phyloP scores from a whole-genome alignment of 2,113 vertebrate genomes.

The human (Homo sapiens) region DNA sequence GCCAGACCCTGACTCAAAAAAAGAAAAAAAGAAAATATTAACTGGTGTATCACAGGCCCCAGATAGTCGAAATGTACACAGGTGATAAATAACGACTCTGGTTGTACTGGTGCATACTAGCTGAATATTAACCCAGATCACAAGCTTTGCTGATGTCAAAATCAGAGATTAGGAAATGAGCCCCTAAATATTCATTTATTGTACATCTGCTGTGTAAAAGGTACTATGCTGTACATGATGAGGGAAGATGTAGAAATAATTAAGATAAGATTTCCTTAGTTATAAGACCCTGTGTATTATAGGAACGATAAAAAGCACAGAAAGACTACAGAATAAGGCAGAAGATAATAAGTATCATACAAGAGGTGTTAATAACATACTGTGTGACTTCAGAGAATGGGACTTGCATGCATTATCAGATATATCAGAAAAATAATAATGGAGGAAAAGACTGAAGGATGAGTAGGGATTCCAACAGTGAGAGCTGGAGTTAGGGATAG shows the following conservation, averaged over 20 bases:
- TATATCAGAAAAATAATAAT: not conserved
- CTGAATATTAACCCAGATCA: slow-evolving; percentile 12
- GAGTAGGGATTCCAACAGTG: slow-evolving; percentile 1
- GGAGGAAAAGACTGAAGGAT: not conserved
- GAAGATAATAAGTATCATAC: not conserved
- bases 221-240: not conserved
- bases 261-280: slow-evolving; percentile 27
- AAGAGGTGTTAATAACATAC: slow-evolving; percentile 21
- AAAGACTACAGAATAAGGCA: slow-evolving; percentile 14
- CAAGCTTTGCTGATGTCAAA: not conserved
- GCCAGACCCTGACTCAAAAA: too few relatives aligned
- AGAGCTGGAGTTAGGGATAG: not conserved
- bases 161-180: slow-evolving; percentile 4
- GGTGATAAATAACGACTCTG: not conserved
- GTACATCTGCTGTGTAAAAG: slow-evolving; percentile 1
- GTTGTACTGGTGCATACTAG: not conserved
- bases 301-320: not conserved
- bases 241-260: slow-evolving; percentile 31
- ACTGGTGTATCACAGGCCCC: not conserved
- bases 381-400: slow-evolving; percentile 14
- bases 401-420: not conserved
- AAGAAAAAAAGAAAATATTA: not conserved
- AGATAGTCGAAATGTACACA: not conserved
- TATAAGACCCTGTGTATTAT: slow-evolving; percentile 3
- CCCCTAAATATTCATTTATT: slow-evolving; percentile 25